Base-by-base conservation (phyloP, 2,113 vertebrate genomes). In the Calypte anna region DNA sequence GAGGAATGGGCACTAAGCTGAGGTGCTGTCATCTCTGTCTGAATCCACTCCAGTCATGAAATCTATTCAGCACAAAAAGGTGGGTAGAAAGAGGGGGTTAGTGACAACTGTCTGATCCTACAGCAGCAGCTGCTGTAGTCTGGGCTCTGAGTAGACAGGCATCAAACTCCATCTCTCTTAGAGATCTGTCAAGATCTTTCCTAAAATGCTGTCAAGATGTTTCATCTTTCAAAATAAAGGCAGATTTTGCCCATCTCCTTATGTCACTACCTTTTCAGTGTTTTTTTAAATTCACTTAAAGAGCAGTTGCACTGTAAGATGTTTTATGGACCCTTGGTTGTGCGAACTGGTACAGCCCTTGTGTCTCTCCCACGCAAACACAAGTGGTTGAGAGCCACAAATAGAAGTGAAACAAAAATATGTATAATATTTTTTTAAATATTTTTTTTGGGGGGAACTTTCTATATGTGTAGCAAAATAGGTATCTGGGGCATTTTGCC, bases 101-200 rank as follows among this genome's bases (percentile, higher is more conserved):
- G 67, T 77, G 85, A 77, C 78, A 94, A 30, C 14, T 82, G 64
- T 24, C 43, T 74, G 23, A 77, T 53, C 25, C 31, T 57, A 8
- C 38, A 86, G 33, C 38, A 77, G 46, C 57, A 80, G 87, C 55
- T 94, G 70, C 82, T 90, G 59, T 77, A 51, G 12, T 70, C 55
- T 88, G 92, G 90, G 78, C 78, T 92, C 40, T 55, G 63, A 57
- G 57, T 48, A 90, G 43, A 40, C 48, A 88, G 72, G 40, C 59
- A 62, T 70, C 86, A 82, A 70, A 88, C 50, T 82, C 50, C 63
- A 69, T 0, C 54, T 68, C 27, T 6, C 69, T 72, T 57, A 82
- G 50, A 61, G 63, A 88, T 46, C 36, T 90, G 64, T 15, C 69
- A 93, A 61, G 69, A 59, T 72, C 44, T 82, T 55, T 48, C 63